These are phyloP conservation scores for Sandelia bainsii DNA, from an alignment of 2,797 vertebrate genomes.

Conservation along the genomic window DNA sequence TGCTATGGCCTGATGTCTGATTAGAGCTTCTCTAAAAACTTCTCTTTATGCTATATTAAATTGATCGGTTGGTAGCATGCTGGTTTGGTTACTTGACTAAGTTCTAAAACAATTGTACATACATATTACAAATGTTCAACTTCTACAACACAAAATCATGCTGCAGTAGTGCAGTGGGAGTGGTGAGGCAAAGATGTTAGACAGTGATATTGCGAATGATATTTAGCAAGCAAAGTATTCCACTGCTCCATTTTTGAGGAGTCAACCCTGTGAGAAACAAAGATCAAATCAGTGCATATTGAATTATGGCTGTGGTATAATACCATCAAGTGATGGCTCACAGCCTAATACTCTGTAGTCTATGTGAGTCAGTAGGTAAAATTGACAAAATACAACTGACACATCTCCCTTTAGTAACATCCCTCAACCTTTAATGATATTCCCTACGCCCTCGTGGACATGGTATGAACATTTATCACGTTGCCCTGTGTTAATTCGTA, in stretches of 20 bases:
- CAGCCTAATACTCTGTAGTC: conserved; percentile 32
- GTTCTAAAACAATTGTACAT: no score
- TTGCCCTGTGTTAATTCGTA: conserved; percentile 24
- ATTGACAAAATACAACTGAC: conserved; percentile 63
- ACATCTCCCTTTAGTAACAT: conserved; percentile 42
- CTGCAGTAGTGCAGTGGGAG: neutral
- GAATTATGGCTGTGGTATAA: conserved; percentile 56
- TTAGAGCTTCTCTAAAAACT: no score
- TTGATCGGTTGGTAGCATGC: no score
- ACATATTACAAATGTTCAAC: no score
- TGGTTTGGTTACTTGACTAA: no score
- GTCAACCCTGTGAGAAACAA: conserved; percentile 45
- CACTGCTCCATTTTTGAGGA: neutral
- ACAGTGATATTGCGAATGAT: neutral
- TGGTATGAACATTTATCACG: conserved; percentile 33
- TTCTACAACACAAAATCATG: neutral
- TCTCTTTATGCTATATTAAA: neutral
- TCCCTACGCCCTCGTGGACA: conserved; percentile 3
- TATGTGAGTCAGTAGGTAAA: conserved; percentile 57
- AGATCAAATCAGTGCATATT: conserved; percentile 46
- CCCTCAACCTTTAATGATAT: conserved; percentile 16
- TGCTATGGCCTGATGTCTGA: no score
- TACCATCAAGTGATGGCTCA: conserved; percentile 56
- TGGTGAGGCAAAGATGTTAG: no score
- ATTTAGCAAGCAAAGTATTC: neutral